Evolutionary conservation across 2,888 invertebrate species (phyloP), one percentile per base, ranked within the genome.

Genomic region (Drosophila cognata): DNA sequence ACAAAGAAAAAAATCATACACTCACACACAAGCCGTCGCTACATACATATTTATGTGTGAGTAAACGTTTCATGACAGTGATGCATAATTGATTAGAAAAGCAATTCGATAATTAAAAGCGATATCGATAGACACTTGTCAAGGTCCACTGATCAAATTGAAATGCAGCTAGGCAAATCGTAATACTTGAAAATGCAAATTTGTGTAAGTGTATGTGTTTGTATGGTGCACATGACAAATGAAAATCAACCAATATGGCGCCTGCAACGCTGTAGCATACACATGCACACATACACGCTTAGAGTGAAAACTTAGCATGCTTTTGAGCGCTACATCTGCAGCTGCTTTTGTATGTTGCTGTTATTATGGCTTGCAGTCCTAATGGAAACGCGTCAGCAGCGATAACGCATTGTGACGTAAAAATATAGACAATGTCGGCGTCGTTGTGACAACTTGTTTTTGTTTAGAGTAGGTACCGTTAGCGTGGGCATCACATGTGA

Each of bases 371-470:
- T 64, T 56, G 59, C 58, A 74, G 71, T 66, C 56, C 53, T 71
- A 11, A 56, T 57, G 58, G 43, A 62, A 76, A 43, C 57, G 58
- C 60, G 46, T 41, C 43, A 48, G 71, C 63, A 62, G 43, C 57
- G 70, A 18, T 65, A 68, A 33, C 36, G 71, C 63, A 53, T 33
- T 65, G 58, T 82, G 85, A 77, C 80, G 83, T 80, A 82, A 75
- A 82, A 77, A 53, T 58, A 73, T 43, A 31, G 21, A 65, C 51
- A 53, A 38, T 31, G 59, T 53, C 72, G 63, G 46, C 71, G 38
- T 50, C 58, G 64, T 66, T 62, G 57, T 65, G 76, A 71, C 79
- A 88, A 89, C 77, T 79, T 88, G 79, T 89, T 88, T 83, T 88
- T 89, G 85, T 85, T 86, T 86, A 74, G 82, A 78, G 72, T 87